phyloP scores from a whole-genome alignment of 2,113 vertebrate genomes.

The Sapajus apella region DNA sequence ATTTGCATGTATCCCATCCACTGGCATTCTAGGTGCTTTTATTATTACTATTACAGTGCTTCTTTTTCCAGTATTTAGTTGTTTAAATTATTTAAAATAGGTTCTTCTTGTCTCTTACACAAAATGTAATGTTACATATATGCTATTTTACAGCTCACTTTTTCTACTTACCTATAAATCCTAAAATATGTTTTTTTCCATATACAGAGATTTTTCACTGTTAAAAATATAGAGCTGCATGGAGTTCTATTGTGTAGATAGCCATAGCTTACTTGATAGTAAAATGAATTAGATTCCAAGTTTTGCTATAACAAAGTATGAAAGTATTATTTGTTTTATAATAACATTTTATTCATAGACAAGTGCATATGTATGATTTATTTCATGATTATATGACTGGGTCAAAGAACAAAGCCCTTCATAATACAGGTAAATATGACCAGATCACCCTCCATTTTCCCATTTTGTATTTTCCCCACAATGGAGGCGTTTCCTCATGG shows the following conservation, averaged over 20 bases:
- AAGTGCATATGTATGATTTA: neutral
- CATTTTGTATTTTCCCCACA: neutral
- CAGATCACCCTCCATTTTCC: neutral
- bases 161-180: neutral
- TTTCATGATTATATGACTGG: neutral
- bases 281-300: neutral
- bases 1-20: neutral
- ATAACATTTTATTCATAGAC: neutral
- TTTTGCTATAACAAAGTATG: neutral
- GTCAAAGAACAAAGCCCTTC: neutral
- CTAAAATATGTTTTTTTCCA: neutral
- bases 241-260: neutral
- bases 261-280: neutral
- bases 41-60: neutral
- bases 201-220: neutral
- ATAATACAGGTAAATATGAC: neutral
- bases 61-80: neutral
- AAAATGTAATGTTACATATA: no score
- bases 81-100: neutral
- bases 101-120: neutral
- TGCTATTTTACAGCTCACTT: neutral
- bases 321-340: neutral
- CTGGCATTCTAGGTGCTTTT: neutral
- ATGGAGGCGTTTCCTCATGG: rapidly evolving
- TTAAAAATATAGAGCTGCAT: neutral